phyloP scores from a whole-genome alignment of 2,797 vertebrate genomes.

The Gambelia wislizenii region DNA sequence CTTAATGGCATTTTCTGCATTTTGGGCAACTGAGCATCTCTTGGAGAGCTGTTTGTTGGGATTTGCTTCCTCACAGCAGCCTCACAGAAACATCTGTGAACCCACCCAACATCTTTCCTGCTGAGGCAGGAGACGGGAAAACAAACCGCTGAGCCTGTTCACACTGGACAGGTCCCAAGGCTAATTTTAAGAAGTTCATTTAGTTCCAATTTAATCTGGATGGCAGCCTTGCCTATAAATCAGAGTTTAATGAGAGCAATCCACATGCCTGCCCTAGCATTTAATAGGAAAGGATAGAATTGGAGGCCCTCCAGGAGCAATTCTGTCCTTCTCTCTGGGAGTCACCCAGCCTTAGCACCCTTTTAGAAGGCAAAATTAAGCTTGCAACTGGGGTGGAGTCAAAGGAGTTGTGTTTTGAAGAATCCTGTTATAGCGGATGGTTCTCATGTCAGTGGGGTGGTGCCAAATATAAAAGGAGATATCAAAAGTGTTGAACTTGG shows the following conservation, averaged over 20 bases:
- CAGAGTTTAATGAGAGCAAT: conserved; percentile 75
- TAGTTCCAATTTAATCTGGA: conserved; percentile 78
- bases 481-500: too few species aligned
- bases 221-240: conserved; percentile 74
- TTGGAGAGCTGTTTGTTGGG: not conserved
- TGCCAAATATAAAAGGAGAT: too few species aligned
- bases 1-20: not conserved
- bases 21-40: not conserved
- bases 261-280: conserved; percentile 77
- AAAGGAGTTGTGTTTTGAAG: not conserved
- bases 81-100: not conserved
- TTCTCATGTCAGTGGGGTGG: too few species aligned
- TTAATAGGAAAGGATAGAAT: conserved; percentile 68
- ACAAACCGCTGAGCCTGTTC: conserved; percentile 69
- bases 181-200: conserved; percentile 77
- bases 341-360: not conserved
- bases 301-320: conserved; percentile 70
- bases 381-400: not conserved
- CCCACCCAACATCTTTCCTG: not conserved
- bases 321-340: conserved; percentile 27
- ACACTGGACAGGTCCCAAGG: conserved; percentile 73
- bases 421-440: too few species aligned
- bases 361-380: not conserved
- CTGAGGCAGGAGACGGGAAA: conserved; percentile 46
- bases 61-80: not conserved